Evolutionary conservation across 1,140 invertebrate species (phyloP).

Genomic region (Odontomachus brunneus): DNA sequence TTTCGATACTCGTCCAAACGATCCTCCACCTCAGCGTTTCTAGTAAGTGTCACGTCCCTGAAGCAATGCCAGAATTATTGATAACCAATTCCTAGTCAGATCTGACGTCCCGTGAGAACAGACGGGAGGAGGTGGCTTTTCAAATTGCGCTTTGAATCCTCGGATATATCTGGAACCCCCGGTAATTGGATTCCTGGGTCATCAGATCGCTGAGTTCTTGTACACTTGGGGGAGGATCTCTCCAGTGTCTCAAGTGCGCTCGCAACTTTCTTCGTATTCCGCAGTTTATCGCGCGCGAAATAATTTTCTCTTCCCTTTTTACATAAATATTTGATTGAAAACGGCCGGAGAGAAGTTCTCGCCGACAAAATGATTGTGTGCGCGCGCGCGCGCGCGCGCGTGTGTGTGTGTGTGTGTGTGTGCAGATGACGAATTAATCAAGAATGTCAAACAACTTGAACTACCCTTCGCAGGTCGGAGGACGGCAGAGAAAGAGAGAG

Average conservation of each 20-base stretch:
- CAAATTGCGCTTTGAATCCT: constrained; percentile 59
- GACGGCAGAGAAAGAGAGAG: too few species aligned
- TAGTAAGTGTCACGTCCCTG: constrained; percentile 57
- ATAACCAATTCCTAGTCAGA: constrained; percentile 58
- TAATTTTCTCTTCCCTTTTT: too few species aligned
- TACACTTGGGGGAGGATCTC: neutral
- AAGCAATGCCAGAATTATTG: constrained; percentile 56
- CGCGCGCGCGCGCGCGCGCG: too few species aligned
- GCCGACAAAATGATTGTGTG: too few species aligned
- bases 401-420: too few species aligned
- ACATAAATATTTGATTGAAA: too few species aligned
- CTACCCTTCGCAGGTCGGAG: too few species aligned
- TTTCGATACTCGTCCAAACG: constrained; percentile 44
- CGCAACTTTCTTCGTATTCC: constrained; percentile 1
- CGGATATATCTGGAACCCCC: constrained; percentile 25
- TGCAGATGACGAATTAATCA: too few species aligned
- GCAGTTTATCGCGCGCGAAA: neutral
- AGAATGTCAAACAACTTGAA: too few species aligned
- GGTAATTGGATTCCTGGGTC: constrained; percentile 60
- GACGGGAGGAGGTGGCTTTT: constrained; percentile 43
- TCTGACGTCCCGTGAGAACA: constrained; percentile 21
- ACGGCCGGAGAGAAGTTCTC: too few species aligned
- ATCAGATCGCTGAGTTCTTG: constrained; percentile 43
- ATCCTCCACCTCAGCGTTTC: constrained; percentile 52
- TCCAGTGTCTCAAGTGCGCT: neutral